Evolutionary conservation across 2,113 vertebrate genomes (phyloP).

Genomic region (Mirza zaza): DNA sequence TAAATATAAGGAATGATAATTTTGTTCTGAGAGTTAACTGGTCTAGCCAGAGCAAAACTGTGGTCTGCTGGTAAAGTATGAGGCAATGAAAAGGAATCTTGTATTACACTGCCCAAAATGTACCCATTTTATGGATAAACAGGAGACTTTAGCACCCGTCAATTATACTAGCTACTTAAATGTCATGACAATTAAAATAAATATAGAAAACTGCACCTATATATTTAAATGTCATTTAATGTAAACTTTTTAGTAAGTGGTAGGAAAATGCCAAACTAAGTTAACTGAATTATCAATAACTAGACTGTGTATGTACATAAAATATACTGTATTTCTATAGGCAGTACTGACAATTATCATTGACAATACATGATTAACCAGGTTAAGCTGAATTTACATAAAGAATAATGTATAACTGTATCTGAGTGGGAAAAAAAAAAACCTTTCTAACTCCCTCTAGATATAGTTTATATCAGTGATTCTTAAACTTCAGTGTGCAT

Average conservation of each 20-base stretch:
- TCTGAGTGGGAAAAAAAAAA: not conserved
- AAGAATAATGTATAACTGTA: conserved; percentile 44
- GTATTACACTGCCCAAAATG: not conserved
- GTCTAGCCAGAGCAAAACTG: conserved; percentile 40
- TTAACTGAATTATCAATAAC: conserved; percentile 64
- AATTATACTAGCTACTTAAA: conserved; percentile 66
- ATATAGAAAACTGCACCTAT: conserved; percentile 60
- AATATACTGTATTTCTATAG: conserved; percentile 48
- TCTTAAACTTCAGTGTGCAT: conserved; percentile 15
- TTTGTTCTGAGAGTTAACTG: conserved; percentile 19
- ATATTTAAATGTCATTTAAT: conserved; percentile 66
- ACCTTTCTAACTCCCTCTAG: not conserved
- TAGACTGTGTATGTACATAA: conserved; percentile 46
- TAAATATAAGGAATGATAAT: conserved; percentile 57
- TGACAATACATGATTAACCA: conserved; percentile 55
- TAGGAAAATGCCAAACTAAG: conserved; percentile 62
- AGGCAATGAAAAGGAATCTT: conserved; percentile 21
- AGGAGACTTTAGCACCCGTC: conserved; percentile 66
- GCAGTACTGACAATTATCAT: conserved; percentile 57
- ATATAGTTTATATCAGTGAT: not conserved
- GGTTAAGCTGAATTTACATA: conserved; percentile 46
- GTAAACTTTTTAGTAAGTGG: conserved; percentile 55
- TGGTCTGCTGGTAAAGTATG: conserved; percentile 45
- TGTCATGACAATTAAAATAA: conserved; percentile 64
- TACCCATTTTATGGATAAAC: conserved; percentile 67